Base-by-base conservation (phyloP, 2,888 invertebrate species). In the Perdita meconis region DNA sequence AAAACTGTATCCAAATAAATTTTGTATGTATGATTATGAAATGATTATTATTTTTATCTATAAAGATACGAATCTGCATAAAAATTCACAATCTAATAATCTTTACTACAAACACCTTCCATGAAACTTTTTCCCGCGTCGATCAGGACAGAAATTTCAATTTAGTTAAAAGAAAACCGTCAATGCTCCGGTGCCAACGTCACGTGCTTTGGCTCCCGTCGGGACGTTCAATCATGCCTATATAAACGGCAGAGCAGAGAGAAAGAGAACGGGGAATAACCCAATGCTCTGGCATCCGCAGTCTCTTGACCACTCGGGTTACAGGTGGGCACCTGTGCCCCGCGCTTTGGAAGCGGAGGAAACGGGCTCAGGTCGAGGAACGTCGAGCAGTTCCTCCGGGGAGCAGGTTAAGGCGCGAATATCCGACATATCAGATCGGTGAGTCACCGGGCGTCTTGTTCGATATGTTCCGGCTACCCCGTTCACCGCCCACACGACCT, bases 381-480 rank as follows among this genome's bases (percentile, higher is more conserved):
- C 81, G 81, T 82, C 78, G 76, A 70, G 81, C 70, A 72, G 75
- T 72, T 71, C 75, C 51, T 55, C 72, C 72, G 75, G 65, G 61
- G 66, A 66, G 66, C 84, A 83, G 81, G 80, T 83, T 83, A 81
- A 75, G 78, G 76, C 79, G 70, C 67, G 81, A 86, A 88, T 89
- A 85, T 87, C 76, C 80, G 26, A 81, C 86, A 87, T 89, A 86
- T 85, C 84, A 85, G 86, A 82, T 85, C 76, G 86, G 79, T 89
- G 89, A 89, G 89, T 89, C 89, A 89, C 68, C n/a, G n/a, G n/a
- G 68, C 78, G 60, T 87, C 85, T 87, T 79, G 82, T 84, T 83
- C 83, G 83, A 88, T 87, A 82, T 81, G 85, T 82, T 87, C 86
- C 84, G 81, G 81, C 81, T 86, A 85, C 87, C 84, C 85, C 83